phyloP scores from a whole-genome alignment of 2,797 vertebrate genomes.

The Astyanax mexicanus region DNA sequence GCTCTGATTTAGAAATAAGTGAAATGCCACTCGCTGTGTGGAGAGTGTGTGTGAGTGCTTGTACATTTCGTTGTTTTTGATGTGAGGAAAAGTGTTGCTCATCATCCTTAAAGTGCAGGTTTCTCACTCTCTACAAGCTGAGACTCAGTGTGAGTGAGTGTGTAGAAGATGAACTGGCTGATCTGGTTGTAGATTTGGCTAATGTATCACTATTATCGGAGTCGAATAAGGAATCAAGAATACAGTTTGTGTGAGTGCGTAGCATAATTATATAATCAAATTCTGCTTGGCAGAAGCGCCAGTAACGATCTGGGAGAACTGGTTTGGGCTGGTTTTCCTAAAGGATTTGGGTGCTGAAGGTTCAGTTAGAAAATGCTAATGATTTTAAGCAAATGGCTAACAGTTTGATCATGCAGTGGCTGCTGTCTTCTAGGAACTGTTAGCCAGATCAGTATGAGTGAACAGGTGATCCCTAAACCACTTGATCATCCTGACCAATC shows the following conservation, averaged over 20 bases:
- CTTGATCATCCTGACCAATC: no score
- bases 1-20: slow-evolving; percentile 10
- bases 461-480: no score
- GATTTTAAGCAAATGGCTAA: not conserved
- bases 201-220: not conserved
- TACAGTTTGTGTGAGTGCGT: slow-evolving; percentile 1
- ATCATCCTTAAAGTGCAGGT: slow-evolving; percentile 1
- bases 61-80: slow-evolving; percentile 33
- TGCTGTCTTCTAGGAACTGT: no score
- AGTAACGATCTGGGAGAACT: not conserved
- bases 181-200: slow-evolving; percentile 10
- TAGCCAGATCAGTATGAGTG: no score
- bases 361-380: not conserved
- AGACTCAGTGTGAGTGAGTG: no score
- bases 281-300: not conserved
- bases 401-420: not conserved
- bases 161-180: not conserved
- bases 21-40: slow-evolving; percentile 4
- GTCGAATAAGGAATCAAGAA: not conserved
- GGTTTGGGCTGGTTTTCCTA: not conserved
- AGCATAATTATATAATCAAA: not conserved
- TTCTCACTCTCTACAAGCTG: not conserved
- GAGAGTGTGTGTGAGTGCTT: slow-evolving; percentile 1
- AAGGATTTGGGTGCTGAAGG: not conserved
- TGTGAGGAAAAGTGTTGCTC: slow-evolving; percentile 21